Base-by-base conservation (phyloP, 1,140 invertebrate species). In the Phymastichus coffea region DNA sequence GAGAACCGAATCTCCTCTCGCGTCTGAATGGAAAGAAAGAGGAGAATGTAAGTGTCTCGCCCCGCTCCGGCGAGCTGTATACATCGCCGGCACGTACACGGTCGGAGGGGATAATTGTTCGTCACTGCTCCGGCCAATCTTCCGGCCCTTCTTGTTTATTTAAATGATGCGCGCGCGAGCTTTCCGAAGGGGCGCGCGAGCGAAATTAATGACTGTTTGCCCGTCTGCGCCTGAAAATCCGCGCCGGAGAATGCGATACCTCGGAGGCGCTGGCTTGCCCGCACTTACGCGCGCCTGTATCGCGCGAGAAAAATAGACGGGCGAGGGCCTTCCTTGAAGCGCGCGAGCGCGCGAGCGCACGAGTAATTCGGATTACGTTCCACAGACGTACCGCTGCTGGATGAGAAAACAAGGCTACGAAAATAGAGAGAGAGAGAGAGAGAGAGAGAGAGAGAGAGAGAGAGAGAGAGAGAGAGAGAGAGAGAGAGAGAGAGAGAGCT, bases 171-270 rank as follows among this genome's bases (percentile, higher is more conserved):
- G 74, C 51, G 59, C 63, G 53, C 35, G 41, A 46, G 59, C n/a
- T n/a, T n/a, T n/a, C n/a, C n/a, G n/a, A n/a, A n/a, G n/a, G 30
- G 63, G 48, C 43, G 56, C 26, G 43, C 63, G 52, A 20, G 61
- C 71, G 57, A 72, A 78, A 79, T 79, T 66, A 71, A 78, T 77
- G 77, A 76, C 75, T 77, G 74, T 70, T 19, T n/a, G n/a, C n/a
- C n/a, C n/a, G 30, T 23, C 48, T 43, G 76, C 76, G 75, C 71
- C 66, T 65, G 51, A 63, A 75, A 75, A 76, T 77, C 72, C 72
- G 70, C 66, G 62, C 15, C 2, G 10, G 35, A 25, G 47, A 59
- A 47, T 58, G 44, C 51, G 47, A 51, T 38, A 58, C 38, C 22
- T 48, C 26, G 14, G 15, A 15, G 9, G n/a, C n/a, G n/a, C n/a